Evolutionary conservation across 2,113 vertebrate genomes (phyloP), one percentile per base, ranked within the genome.

Genomic region (Pyrgilauda ruficollis): DNA sequence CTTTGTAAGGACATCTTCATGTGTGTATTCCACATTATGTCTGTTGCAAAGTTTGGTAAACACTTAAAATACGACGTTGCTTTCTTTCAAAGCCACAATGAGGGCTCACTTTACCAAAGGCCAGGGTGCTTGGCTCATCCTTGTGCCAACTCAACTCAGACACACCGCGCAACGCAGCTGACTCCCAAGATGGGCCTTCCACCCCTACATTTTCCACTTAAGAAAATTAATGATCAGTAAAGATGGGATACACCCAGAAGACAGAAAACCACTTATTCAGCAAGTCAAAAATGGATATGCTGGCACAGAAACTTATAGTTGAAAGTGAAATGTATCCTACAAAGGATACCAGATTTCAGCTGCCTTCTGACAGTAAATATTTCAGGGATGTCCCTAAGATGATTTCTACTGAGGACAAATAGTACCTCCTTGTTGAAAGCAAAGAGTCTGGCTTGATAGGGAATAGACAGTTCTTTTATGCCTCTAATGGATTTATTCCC

Each of bases 41-140:
- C 73, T 87, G 68, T 31, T 91, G 79, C 87, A 95, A 78, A 94
- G 58, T 93, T 95, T 87, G 83, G 92, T 94, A 96, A 96, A 95
- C 82, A 89, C 66, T 95, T 69, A 85, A 96, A 97, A 93, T 89
- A 88, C 9, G 11, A 49, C 26, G 46, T 74, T 86, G 74, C 41
- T 74, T 93, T 96, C 90, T 76, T 91, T 95, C 61, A 91, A 96
- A 97, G n/a, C 94, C 94, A 93, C 64, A 97, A 96, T 97, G 94
- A 93, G 3, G 1, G 82, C 53, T 97, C 84, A 82, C 59, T 95
- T 96, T 94, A 92, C 74, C 64, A 82, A 90, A 86, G 81, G 67
- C 80, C 83, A 83, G 56, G 83, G 81, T 61, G 59, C 72, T 96
- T 91, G 82, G 77, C 91, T 95, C 44, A 80, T 46, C 87, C 17